Percentiles rank a stretch among this genome's conserved stretches.
Conservation (phyloP, 1,140 invertebrate genomes). For the Drosophila ogumai region DNA sequence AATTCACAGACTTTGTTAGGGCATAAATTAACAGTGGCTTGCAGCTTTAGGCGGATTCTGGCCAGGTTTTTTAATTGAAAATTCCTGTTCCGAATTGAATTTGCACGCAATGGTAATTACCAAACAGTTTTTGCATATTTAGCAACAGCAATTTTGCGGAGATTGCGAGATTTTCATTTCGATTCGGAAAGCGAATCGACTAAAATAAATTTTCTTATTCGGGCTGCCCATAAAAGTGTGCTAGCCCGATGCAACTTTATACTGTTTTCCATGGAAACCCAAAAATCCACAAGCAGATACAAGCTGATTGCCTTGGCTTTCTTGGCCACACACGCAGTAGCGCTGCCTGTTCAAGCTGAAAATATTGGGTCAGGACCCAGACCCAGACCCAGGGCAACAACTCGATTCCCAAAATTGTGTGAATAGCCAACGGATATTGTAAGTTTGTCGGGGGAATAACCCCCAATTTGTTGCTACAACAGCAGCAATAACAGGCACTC, state of each 20-base stretch:
- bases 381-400: constrained; percentile 18
- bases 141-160: constrained; percentile 20
- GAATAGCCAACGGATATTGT: constrained; percentile 64
- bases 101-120: constrained; percentile 36
- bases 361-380: constrained; percentile 39
- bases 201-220: constrained; percentile 34
- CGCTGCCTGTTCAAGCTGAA: constrained; percentile 42
- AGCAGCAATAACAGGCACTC: constrained; percentile 9
- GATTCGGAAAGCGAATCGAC: constrained; percentile 7
- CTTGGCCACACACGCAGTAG: constrained; percentile 33
- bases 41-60: neutral
- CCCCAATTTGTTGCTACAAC: constrained; percentile 58
- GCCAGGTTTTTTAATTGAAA: constrained; percentile 24
- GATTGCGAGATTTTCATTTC: constrained; percentile 6
- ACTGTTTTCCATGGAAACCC: neutral
- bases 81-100: constrained; percentile 24
- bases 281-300: neutral
- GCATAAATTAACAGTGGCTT: constrained; percentile 6
- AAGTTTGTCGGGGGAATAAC: constrained; percentile 57
- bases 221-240: constrained; percentile 51
- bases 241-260: constrained; percentile 13
- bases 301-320: constrained; percentile 26
- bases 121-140: constrained; percentile 41
- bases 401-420: constrained; percentile 44
- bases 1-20: neutral